phyloP scores from a whole-genome alignment of 2,888 invertebrate species.

The Dynastes hyllus region DNA sequence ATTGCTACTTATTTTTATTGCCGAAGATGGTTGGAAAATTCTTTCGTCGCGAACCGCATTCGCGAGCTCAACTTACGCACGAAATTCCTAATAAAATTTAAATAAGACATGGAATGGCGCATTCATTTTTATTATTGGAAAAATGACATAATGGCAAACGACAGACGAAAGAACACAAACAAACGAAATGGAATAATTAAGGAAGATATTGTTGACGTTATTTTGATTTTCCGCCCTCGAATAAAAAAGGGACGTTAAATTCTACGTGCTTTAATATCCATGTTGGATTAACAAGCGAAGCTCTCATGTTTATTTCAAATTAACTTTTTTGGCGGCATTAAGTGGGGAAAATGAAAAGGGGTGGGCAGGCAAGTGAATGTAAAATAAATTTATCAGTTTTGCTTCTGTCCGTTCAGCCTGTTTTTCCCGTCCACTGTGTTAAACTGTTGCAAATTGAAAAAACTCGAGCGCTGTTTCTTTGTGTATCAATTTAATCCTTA shows the following conservation, averaged over 20 bases:
- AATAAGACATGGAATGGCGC: slow-evolving; percentile 30
- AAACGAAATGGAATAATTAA: slow-evolving; percentile 47
- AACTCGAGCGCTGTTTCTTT: no score
- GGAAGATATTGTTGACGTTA: slow-evolving; percentile 40
- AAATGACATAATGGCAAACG: slow-evolving; percentile 28
- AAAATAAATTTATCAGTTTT: slow-evolving; percentile 23
- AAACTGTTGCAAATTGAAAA: slow-evolving; percentile 1
- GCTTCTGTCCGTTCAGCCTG: background rate
- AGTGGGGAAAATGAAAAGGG: slow-evolving; percentile 19
- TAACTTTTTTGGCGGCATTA: slow-evolving; percentile 33
- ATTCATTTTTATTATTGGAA: slow-evolving; percentile 45
- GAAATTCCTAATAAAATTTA: slow-evolving; percentile 45
- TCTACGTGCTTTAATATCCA: slow-evolving; percentile 34
- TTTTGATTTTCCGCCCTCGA: slow-evolving; percentile 28
- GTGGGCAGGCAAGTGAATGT: slow-evolving; percentile 15
- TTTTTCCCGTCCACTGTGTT: background rate
- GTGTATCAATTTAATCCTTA: background rate
- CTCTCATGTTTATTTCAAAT: slow-evolving; percentile 41
- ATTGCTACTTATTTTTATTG: slow-evolving; percentile 47
- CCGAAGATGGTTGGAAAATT: slow-evolving; percentile 24
- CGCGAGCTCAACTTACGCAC: background rate
- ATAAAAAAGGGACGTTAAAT: slow-evolving; percentile 24
- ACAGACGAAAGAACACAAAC: slow-evolving; percentile 29
- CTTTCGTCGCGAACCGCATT: background rate
- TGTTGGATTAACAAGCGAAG: slow-evolving; percentile 34